A percentile compares a stretch with the other conserved stretches of the same genome.
Evolutionary conservation across 2,888 invertebrate species (phyloP).

Genomic region (Volucella bombylans): DNA sequence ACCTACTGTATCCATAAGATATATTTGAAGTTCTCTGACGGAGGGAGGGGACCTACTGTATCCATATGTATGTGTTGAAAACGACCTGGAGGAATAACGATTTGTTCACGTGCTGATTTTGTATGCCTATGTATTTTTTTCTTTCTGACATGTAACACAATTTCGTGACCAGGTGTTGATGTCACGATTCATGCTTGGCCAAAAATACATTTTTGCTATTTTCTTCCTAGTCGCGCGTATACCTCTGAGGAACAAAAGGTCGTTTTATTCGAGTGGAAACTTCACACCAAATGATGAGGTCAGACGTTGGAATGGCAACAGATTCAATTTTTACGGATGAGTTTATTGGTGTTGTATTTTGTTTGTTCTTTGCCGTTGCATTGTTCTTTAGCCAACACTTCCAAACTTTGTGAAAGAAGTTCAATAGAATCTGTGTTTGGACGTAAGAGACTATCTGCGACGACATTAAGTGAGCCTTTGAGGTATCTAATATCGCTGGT

Average conservation of each 20-base stretch:
- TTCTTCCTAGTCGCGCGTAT: conserved; percentile 31
- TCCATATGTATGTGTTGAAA: conserved; percentile 64
- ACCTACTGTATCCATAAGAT: too few relatives aligned
- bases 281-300: conserved; percentile 40
- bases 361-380: conserved; percentile 17
- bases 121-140: conserved; percentile 63
- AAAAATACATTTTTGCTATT: conserved; percentile 42
- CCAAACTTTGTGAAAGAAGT: neutral
- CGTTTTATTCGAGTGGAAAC: conserved; percentile 14
- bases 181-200: conserved; percentile 32
- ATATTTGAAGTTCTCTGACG: too few relatives aligned
- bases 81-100: conserved; percentile 31
- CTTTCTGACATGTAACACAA: conserved; percentile 49
- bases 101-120: conserved; percentile 35
- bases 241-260: conserved; percentile 29
- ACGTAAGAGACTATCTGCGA: conserved; percentile 18
- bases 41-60: too few relatives aligned
- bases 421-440: conserved; percentile 38
- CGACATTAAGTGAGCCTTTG: conserved; percentile 24
- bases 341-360: neutral
- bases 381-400: conserved; percentile 31
- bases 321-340: conserved; percentile 18
- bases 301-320: conserved; percentile 19
- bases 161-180: conserved; percentile 38
- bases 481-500: too few relatives aligned